Evolutionary conservation across 2,113 vertebrate species (phyloP).

Genomic region (Plotosus lineatus): DNA sequence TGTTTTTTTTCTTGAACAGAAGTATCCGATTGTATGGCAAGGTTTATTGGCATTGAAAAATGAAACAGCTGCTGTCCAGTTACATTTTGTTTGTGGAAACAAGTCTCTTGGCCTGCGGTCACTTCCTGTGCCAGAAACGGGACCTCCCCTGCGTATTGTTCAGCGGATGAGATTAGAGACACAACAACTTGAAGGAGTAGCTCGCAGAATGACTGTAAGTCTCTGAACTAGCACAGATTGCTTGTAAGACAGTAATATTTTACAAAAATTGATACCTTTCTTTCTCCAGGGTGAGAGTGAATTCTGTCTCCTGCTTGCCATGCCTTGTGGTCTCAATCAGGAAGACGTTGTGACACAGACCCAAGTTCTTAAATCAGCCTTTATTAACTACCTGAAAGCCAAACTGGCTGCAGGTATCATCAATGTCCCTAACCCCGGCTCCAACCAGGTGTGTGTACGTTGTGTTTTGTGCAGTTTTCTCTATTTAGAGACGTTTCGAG

Average conservation of each 20-base stretch:
- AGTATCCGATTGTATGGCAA: constrained; percentile 98
- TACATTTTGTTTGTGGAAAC: constrained; percentile 96
- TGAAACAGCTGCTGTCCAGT: constrained; percentile 93
- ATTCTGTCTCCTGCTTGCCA: constrained; percentile 92
- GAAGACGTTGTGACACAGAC: constrained; percentile 96
- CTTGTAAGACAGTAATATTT: too few relatives aligned
- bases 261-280: too few relatives aligned
- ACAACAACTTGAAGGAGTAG: constrained; percentile 91
- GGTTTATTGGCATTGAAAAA: constrained; percentile 94
- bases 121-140: constrained; percentile 88
- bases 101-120: constrained; percentile 93
- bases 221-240: neutral
- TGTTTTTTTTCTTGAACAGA: constrained; percentile 68
- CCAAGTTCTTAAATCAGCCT: constrained; percentile 89
- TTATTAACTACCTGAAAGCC: constrained; percentile 96
- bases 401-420: constrained; percentile 98
- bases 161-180: constrained; percentile 96
- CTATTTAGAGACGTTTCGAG: too few relatives aligned
- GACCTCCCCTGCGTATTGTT: constrained; percentile 86
- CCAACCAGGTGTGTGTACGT: constrained; percentile 84
- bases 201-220: constrained; percentile 93
- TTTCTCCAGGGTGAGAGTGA: constrained; percentile 90
- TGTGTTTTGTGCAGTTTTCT: neutral
- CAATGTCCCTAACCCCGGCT: constrained; percentile 96
- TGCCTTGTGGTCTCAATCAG: constrained; percentile 97